Evolutionary conservation across 2,797 vertebrate species (phyloP), one percentile per base, ranked within the genome.

Genomic region (Cossypha caffra): DNA sequence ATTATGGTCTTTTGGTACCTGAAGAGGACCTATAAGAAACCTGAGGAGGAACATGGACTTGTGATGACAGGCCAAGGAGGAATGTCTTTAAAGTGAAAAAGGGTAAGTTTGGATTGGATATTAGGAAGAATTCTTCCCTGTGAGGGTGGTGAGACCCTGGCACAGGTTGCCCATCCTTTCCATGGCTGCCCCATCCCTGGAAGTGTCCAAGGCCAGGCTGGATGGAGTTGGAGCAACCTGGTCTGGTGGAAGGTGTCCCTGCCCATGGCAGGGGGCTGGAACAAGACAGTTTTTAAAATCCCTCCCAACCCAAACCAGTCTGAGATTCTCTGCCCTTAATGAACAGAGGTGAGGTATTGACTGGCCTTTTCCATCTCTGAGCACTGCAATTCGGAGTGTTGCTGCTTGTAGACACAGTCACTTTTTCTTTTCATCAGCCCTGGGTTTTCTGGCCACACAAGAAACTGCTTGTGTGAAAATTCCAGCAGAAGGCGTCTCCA

Each of bases 401-500:
- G 19, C 68, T 79, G 51, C 35, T 82, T 67, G 43, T 33, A 76
- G 77, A 47, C 48, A 73, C 73, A 88, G 83, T 72, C 73, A 55
- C 54, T 29, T 74, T 77, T 90, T 94, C 45, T 81, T 69, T 88
- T 63, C 55, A 10, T 63, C 57, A 57, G 10, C 55, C 25, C 29
- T 58, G 52, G 14, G 15, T 51, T 92, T 85, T 92, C 64, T 86
- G 81, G 54, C 81, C 64, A 37, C 93, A 91, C 78, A 94, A 95
- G 81, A 76, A 86, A 86, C 81, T 31, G 62, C 62, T 81, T 94
- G 91, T 95, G 79, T 42, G 68, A 78, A 90, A 90, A 84, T 33
- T 68, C 47, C 57, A 33, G 58, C 50, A 75, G 77, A 88, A 92
- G n/a, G 50, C 21, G 8, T 29, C 73, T 90, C 61, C 66, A 31